These are phyloP conservation scores for Tokudaia muenninki DNA, from an alignment of 2,797 vertebrate genomes.

Conservation along the genomic window DNA sequence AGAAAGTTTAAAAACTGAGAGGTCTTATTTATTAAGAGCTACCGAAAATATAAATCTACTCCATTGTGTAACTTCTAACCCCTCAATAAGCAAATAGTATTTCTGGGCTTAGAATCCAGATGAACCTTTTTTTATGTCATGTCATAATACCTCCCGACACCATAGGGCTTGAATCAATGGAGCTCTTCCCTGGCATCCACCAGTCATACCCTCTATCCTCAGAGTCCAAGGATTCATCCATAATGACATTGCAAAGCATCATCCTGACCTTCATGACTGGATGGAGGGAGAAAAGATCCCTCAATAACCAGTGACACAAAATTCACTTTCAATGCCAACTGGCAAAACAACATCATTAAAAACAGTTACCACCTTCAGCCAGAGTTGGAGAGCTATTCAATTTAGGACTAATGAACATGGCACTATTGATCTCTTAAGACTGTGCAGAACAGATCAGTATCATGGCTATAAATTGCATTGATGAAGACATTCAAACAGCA, in stretches of 20 bases:
- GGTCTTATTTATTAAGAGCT: not conserved
- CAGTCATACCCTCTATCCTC: not conserved
- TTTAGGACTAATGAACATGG: slow-evolving; percentile 78
- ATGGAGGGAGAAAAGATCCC: slow-evolving; percentile 17
- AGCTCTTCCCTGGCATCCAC: not conserved
- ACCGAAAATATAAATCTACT: not conserved
- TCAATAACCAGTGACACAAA: slow-evolving; percentile 65
- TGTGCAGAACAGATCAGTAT: slow-evolving; percentile 72
- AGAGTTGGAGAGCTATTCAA: slow-evolving; percentile 71
- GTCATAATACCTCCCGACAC: not conserved
- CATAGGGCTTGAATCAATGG: not conserved
- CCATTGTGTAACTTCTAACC: not conserved
- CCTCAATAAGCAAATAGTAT: not conserved
- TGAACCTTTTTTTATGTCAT: not conserved
- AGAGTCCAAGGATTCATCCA: not conserved
- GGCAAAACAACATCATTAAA: slow-evolving; percentile 76
- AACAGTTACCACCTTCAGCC: slow-evolving; percentile 67
- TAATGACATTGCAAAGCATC: not conserved
- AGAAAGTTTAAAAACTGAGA: not conserved
- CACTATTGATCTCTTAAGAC: slow-evolving; percentile 78
- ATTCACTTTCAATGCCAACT: slow-evolving; percentile 74
- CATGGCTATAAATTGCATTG: slow-evolving; percentile 78
- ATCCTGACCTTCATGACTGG: slow-evolving; percentile 69
- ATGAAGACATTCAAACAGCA: slow-evolving; percentile 83
- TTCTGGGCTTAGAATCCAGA: not conserved